Evolutionary conservation across 2,888 invertebrate species (phyloP).

Genomic region (Muscina levida): DNA sequence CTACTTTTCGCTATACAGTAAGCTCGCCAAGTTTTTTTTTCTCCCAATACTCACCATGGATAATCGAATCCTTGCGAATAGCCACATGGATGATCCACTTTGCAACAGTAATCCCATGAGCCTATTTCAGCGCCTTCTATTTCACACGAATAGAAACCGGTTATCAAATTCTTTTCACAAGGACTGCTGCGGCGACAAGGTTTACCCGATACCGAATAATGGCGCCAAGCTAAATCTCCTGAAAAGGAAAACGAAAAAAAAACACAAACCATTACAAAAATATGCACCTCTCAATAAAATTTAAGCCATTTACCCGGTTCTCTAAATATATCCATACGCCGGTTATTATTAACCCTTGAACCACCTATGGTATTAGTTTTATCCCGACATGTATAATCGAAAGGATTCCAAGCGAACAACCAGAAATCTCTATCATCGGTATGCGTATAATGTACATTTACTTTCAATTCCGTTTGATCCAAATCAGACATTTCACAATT

Average conservation of each 20-base stretch:
- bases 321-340: slow-evolving; percentile 80
- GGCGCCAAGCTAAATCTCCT: slow-evolving; percentile 84
- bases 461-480: slow-evolving; percentile 87
- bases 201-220: slow-evolving; percentile 90
- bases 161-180: slow-evolving; percentile 87
- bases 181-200: slow-evolving; percentile 86
- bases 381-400: slow-evolving; percentile 85
- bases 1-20: no score
- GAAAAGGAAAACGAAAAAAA: slow-evolving; percentile 65
- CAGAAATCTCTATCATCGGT: slow-evolving; percentile 84
- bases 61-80: slow-evolving; percentile 90
- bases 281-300: slow-evolving; percentile 29
- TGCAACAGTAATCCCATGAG: slow-evolving; percentile 93
- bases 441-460: slow-evolving; percentile 86
- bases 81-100: slow-evolving; percentile 90
- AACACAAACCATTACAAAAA: slow-evolving; percentile 23
- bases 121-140: slow-evolving; percentile 86
- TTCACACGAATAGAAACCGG: slow-evolving; percentile 92
- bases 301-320: slow-evolving; percentile 78
- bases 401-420: slow-evolving; percentile 89
- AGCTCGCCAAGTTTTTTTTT: no score
- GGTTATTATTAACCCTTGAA: slow-evolving; percentile 79
- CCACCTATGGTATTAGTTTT: slow-evolving; percentile 80
- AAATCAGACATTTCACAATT: slow-evolving; percentile 91
- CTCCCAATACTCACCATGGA: slow-evolving; percentile 88